Percentiles rank a stretch among this genome's conserved stretches.
Conservation (phyloP, 2,797 vertebrate species). For the Acestrorhynchus altus region DNA sequence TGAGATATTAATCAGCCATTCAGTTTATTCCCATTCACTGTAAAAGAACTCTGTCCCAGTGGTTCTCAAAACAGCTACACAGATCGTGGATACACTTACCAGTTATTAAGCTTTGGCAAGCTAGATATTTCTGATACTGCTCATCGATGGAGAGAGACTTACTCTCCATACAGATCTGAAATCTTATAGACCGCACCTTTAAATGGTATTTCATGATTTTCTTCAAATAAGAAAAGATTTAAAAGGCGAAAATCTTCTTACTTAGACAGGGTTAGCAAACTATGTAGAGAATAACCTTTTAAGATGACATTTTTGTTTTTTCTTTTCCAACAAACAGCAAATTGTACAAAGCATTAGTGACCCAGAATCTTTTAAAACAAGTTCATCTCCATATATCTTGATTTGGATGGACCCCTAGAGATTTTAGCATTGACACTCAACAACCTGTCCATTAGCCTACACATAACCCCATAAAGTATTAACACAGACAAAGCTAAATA, state of each 20-base stretch:
- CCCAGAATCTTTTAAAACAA: conserved; percentile 33
- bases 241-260: no score
- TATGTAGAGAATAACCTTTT: background rate
- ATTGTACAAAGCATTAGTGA: conserved; percentile 34
- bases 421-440: conserved; percentile 46
- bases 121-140: background rate
- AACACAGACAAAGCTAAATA: conserved; percentile 22
- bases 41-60: no score
- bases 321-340: background rate
- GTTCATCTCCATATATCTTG: conserved; percentile 33
- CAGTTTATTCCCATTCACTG: background rate
- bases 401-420: conserved; percentile 50
- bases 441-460: conserved; percentile 27
- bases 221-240: no score
- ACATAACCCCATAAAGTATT: background rate
- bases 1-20: background rate
- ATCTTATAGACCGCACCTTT: conserved; percentile 23
- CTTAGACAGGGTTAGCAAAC: background rate
- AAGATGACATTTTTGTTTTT: background rate
- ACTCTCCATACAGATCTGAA: background rate
- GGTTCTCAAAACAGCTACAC: no score
- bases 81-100: no score
- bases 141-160: background rate
- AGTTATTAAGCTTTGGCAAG: background rate
- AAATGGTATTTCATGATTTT: background rate